Evolutionary conservation across 2,113 vertebrate species (phyloP).

Genomic region (Sminthopsis crassicaudata): DNA sequence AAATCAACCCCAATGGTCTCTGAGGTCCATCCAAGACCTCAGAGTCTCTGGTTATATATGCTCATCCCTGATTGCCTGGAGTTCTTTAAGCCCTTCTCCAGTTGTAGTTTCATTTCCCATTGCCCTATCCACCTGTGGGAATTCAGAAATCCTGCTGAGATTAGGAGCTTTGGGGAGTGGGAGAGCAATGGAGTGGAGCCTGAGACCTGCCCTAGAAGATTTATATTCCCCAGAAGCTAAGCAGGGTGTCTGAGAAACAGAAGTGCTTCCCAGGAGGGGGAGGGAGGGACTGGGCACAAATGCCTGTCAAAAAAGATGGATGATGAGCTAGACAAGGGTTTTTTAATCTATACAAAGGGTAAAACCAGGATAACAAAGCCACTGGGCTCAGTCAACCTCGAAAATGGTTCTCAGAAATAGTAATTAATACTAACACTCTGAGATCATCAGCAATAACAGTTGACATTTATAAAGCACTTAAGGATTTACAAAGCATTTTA

Average conservation of each 20-base stretch:
- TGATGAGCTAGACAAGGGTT: background rate
- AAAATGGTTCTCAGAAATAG: background rate
- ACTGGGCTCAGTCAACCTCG: background rate
- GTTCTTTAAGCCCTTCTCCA: background rate
- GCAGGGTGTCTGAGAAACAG: background rate
- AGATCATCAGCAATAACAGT: background rate
- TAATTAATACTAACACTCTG: background rate
- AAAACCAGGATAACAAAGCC: background rate
- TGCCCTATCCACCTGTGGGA: background rate
- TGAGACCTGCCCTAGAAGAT: background rate
- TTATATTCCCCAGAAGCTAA: conserved; percentile 2
- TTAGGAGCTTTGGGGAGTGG: background rate
- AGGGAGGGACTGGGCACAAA: background rate
- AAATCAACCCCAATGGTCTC: background rate
- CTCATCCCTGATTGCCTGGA: background rate
- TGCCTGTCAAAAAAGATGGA: background rate
- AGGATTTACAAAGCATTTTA: background rate
- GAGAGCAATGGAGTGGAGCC: background rate
- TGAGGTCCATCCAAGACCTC: background rate
- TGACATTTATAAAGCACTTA: background rate
- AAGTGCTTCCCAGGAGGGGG: background rate
- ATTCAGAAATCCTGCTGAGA: background rate
- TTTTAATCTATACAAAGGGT: background rate
- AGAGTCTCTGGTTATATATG: background rate
- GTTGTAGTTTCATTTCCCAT: background rate